phyloP scores from a whole-genome alignment of 1,140 invertebrate species.

The Calycopis cecrops region DNA sequence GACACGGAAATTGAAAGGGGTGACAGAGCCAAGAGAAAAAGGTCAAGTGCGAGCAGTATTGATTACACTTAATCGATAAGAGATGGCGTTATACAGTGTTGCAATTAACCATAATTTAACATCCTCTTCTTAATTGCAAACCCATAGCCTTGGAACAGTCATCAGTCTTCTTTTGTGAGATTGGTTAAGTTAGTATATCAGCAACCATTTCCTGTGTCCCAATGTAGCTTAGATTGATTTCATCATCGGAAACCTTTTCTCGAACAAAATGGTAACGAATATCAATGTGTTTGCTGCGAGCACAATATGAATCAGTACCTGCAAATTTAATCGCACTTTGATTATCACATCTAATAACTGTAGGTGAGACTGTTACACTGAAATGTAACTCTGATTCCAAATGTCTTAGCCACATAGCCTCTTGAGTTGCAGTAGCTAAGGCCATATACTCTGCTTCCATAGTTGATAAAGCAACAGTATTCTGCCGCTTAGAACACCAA shows the following conservation, averaged over 20 bases:
- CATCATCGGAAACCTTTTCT: background rate
- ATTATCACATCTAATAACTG: constrained; percentile 11
- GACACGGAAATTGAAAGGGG: too few relatives aligned
- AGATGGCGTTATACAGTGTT: too few relatives aligned
- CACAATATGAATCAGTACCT: constrained; percentile 10
- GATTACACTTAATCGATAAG: too few relatives aligned
- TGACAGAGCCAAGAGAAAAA: too few relatives aligned
- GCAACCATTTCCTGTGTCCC: constrained; percentile 10
- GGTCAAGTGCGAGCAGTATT: too few relatives aligned
- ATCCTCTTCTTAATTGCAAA: constrained; percentile 10
- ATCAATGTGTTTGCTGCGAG: background rate
- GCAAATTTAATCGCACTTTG: constrained; percentile 16
- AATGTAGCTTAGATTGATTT: constrained; percentile 1
- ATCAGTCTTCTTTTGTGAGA: constrained; percentile 11
- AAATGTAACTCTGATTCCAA: constrained; percentile 1
- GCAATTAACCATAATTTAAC: constrained; percentile 1
- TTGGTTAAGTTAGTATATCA: constrained; percentile 7
- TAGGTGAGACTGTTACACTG: background rate
- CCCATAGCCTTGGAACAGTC: constrained; percentile 12
- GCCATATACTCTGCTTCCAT: constrained; percentile 12
- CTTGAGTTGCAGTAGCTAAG: constrained; percentile 10
- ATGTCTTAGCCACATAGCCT: constrained; percentile 11
- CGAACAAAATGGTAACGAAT: background rate
- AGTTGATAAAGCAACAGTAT: constrained; percentile 12
- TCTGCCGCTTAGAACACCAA: constrained; percentile 13